These are phyloP conservation scores for Hyperoplus lanceolatus DNA, from an alignment of 2,797 vertebrate genomes.

Conservation along the genomic window DNA sequence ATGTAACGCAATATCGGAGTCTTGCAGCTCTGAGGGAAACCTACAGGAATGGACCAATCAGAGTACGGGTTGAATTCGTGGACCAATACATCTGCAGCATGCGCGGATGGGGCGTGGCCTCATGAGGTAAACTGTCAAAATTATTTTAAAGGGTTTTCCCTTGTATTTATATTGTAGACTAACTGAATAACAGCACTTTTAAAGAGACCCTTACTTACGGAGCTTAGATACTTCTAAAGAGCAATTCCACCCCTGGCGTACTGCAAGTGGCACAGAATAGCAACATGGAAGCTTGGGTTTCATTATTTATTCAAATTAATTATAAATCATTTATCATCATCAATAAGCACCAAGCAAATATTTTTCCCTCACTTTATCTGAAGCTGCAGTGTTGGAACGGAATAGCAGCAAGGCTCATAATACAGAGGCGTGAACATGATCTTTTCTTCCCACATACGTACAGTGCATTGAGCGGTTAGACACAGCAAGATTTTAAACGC, in stretches of 20 bases:
- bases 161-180: slow-evolving; percentile 85
- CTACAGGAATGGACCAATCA: slow-evolving; percentile 90
- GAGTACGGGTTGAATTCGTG: slow-evolving; percentile 81
- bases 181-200: slow-evolving; percentile 71
- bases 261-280: slow-evolving; percentile 52
- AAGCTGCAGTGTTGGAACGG: slow-evolving; percentile 56
- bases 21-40: slow-evolving; percentile 98
- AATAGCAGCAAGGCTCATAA: slow-evolving; percentile 55
- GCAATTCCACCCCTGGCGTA: neutral
- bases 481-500: slow-evolving; percentile 59
- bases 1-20: slow-evolving; percentile 99
- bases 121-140: slow-evolving; percentile 96
- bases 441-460: slow-evolving; percentile 79
- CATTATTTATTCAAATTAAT: slow-evolving; percentile 79
- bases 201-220: slow-evolving; percentile 62
- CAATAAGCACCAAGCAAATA: slow-evolving; percentile 72
- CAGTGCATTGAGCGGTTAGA: slow-evolving; percentile 64
- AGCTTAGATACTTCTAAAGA: slow-evolving; percentile 19
- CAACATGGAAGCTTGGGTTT: slow-evolving; percentile 67
- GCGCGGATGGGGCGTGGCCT: slow-evolving; percentile 84
- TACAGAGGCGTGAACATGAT: slow-evolving; percentile 60
- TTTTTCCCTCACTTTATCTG: slow-evolving; percentile 52
- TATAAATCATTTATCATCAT: slow-evolving; percentile 78
- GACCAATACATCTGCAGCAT: slow-evolving; percentile 85
- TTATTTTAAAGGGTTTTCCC: slow-evolving; percentile 96